These are phyloP conservation scores for Typhlichthys eigenmanni DNA, from an alignment of 2,797 vertebrate species.

Conservation along the genomic window DNA sequence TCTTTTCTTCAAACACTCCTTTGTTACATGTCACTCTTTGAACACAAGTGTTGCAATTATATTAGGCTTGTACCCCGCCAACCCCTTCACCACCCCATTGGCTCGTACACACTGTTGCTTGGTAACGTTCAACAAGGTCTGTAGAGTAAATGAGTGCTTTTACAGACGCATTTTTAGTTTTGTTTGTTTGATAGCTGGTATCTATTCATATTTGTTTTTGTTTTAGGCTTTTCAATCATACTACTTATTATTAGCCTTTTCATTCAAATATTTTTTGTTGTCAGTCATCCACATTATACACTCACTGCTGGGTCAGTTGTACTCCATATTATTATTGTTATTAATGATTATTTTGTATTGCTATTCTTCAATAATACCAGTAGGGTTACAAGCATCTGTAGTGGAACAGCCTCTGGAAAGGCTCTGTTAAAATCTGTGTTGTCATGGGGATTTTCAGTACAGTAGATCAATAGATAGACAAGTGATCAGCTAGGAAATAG, in stretches of 20 bases:
- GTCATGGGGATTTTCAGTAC: neutral
- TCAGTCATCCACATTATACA: conserved; percentile 86
- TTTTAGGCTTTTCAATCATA: conserved; percentile 89
- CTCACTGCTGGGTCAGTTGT: conserved; percentile 99
- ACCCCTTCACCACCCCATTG: conserved; percentile 8
- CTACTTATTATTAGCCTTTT: conserved; percentile 85
- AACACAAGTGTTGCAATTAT: conserved; percentile 78
- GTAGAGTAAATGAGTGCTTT: conserved; percentile 87
- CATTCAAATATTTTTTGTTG: conserved; percentile 83
- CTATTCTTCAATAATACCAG: conserved; percentile 73
- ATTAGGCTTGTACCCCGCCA: conserved; percentile 40
- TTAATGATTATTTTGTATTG: conserved; percentile 66
- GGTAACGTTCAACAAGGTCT: conserved; percentile 78
- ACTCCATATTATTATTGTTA: conserved; percentile 81
- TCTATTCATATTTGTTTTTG: conserved; percentile 92
- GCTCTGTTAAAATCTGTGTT: conserved; percentile 56
- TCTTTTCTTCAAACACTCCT: conserved; percentile 70
- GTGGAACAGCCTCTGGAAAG: conserved; percentile 74
- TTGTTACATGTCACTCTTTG: conserved; percentile 70
- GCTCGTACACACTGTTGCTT: conserved; percentile 83
- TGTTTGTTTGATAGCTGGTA: conserved; percentile 92
- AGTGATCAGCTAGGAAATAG: neutral
- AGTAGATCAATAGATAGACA: neutral
- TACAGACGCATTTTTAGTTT: conserved; percentile 86
- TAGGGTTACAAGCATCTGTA: conserved; percentile 77